Base-by-base conservation (phyloP, 2,113 vertebrate genomes). In the Catharus fuscescens region DNA sequence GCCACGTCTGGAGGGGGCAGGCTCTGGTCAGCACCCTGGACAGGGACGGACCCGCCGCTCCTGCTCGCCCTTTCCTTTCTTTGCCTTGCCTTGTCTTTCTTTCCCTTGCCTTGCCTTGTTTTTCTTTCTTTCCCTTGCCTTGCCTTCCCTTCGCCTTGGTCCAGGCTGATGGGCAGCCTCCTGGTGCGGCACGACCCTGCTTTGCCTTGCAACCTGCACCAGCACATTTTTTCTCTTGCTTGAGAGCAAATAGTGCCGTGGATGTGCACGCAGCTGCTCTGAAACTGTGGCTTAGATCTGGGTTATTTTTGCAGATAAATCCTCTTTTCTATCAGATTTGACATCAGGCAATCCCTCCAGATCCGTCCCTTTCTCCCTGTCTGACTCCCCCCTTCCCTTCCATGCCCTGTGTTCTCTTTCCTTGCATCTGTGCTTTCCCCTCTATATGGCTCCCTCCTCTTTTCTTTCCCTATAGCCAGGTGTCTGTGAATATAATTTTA, bases 241-340 rank as follows among this genome's bases (percentile, higher is more conserved):
- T 86, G 91, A 90, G 81, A 87, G 71, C 34, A 77, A 90, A 89
- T 53, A 70, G 48, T 24, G 48, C 83, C 70, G 64, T 50, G 47
- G 19, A 34, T 86, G 47, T 76, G 67, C 38, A 56, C 0, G 3
- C 95, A 96, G 95, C 90, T 94, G 90, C 86, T 96, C 83, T 91
- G 85, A 85, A 86, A 79, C 95, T 60, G 67, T 86, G 62, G 94
- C 95, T 97, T 93, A 97, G 93, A 95, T 92, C 71, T 94, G 84
- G 80, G 94, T 90, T 97, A 95, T 96, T 95, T 96, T 94, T 94
- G 72, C 93, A 95, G 91, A 97, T 94, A 97, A 97, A 97, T 97
- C 94, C 94, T 95, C 95, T 97, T 96, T 97, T 95, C 92, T 96
- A 96, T 95, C 94, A 96, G 93, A 97, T 95, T 92, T 96, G 92